Base-by-base conservation (phyloP, 2,113 vertebrate species). In the Zosterops lateralis region DNA sequence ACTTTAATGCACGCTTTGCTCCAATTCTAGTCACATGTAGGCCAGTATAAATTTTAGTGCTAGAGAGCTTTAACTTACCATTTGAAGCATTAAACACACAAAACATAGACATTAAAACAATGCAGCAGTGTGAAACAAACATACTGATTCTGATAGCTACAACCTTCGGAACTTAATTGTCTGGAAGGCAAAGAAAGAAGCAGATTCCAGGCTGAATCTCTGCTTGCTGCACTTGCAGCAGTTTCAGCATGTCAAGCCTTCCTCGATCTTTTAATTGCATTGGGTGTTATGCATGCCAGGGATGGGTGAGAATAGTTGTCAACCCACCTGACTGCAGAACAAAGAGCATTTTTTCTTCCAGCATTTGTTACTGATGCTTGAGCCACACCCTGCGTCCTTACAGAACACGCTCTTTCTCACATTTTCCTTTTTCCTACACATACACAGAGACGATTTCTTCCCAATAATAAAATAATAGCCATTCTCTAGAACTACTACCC, bases 301-400 rank as follows among this genome's bases (percentile, higher is more conserved):
- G 48, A 93, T 65, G 92, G 84, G 87, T 48, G 80, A 96, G 80
- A 93, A 84, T 47, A 92, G 56, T 92, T 95, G 90, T 94, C 83
- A 84, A 47, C 83, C 74, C 60, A 94, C 96, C 87, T 88, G 83
- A 94, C 68, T 79, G 66, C 42, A 85, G 92, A 91, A 95, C 92
- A 96, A 96, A 97, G 87, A 95, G 88, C 62, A 60, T 86, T 94
- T 94, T 95, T 93, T 86, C 89, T 90, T 79, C 65, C 66, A 75
- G 95, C 73, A 66, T 89, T 95, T 90, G 74, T 71, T 87, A 71
- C 57, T n/a, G 61, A 76, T 85, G 83, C 87, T 83, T 16, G 85
- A 96, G 87, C 92, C 95, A 89, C 93, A 88, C 87, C 91, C 91
- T 58, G 58, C 14, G 1, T 89, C 91, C 92, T 45, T 61, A 78